These are phyloP conservation scores for Phaethornis superciliosus DNA, from an alignment of 2,113 vertebrate genomes.

Conservation along the genomic window DNA sequence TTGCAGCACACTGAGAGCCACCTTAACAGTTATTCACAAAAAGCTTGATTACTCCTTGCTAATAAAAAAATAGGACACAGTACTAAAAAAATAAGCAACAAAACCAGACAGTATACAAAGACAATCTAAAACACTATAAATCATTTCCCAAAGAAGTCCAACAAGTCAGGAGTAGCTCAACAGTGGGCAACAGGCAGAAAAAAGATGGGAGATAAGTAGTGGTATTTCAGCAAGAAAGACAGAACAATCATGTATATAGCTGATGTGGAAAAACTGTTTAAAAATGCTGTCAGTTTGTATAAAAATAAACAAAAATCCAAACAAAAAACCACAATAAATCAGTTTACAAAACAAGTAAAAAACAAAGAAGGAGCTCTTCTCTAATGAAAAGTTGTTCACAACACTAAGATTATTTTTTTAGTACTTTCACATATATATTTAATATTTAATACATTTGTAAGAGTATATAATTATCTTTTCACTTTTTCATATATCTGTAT, in stretches of 20 bases:
- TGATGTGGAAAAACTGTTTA: not conserved
- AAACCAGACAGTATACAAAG: not conserved
- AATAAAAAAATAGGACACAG: not conserved
- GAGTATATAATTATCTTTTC: not conserved
- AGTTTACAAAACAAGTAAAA: not conserved
- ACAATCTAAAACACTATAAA: not conserved
- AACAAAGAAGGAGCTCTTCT: not conserved
- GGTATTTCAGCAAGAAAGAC: slow-evolving; percentile 55
- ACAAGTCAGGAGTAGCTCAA: slow-evolving; percentile 13
- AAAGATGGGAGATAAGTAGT: slow-evolving; percentile 60
- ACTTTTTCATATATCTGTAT: not conserved
- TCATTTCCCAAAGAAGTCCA: not conserved
- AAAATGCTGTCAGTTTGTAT: not conserved
- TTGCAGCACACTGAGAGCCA: not conserved
- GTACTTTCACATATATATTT: not conserved
- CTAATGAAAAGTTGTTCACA: not conserved
- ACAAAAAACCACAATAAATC: no score
- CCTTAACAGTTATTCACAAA: not conserved
- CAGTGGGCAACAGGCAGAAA: slow-evolving; percentile 38
- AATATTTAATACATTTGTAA: not conserved
- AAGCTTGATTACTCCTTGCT: not conserved
- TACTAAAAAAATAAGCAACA: not conserved
- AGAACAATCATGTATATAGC: not conserved
- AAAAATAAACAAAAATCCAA: not conserved
- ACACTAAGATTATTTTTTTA: not conserved